Evolutionary conservation across 2,113 vertebrate genomes (phyloP).

Genomic region (Peromyscus maniculatus): DNA sequence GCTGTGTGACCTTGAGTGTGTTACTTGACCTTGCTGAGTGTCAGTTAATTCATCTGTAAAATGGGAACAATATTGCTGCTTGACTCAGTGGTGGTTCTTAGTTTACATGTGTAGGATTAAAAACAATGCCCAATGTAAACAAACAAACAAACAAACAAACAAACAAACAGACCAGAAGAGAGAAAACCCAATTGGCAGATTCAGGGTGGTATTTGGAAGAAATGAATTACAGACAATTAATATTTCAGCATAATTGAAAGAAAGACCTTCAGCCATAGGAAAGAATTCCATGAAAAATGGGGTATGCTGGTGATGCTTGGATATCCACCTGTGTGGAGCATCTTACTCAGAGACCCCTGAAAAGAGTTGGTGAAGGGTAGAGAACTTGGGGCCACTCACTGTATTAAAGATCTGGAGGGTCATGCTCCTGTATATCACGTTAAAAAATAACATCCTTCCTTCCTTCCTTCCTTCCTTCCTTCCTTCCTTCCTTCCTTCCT

Average conservation of each 20-base stretch:
- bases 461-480: too few species aligned
- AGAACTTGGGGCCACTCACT: neutral
- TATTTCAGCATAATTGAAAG: conserved; percentile 1
- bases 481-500: neutral
- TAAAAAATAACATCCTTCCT: neutral
- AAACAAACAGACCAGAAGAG: neutral
- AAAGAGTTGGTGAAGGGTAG: neutral
- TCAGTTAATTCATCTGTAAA: neutral
- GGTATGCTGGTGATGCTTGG: neutral
- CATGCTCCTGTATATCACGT: neutral
- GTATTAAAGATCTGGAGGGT: neutral
- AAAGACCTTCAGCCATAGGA: neutral
- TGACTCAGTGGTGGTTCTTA: neutral
- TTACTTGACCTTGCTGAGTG: neutral
- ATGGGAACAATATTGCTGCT: neutral
- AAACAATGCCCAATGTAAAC: neutral
- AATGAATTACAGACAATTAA: conserved; percentile 8
- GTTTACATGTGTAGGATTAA: neutral
- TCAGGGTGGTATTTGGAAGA: neutral
- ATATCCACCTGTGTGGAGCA: neutral
- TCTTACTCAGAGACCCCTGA: neutral
- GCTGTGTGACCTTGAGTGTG: neutral
- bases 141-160: neutral
- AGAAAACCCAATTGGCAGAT: neutral
- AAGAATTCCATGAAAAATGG: neutral